These are phyloP conservation scores for Darevskia mixta DNA, from an alignment of 2,797 vertebrate genomes.

Conservation along the genomic window DNA sequence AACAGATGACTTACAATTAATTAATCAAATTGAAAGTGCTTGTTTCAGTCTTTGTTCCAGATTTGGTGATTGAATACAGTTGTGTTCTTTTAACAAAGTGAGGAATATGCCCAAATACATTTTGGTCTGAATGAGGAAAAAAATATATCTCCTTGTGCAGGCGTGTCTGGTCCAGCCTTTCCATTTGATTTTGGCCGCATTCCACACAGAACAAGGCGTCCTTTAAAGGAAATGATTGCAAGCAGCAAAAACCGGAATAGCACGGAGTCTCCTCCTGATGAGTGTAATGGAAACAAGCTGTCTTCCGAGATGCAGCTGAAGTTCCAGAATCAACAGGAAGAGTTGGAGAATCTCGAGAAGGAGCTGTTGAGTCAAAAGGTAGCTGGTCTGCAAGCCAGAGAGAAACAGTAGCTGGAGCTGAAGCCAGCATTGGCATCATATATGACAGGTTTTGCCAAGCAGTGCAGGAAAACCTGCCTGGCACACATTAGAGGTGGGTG, in stretches of 20 bases:
- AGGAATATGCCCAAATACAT: conserved; percentile 47
- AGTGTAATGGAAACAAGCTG: conserved; percentile 77
- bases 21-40: background rate
- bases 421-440: background rate
- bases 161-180: conserved; percentile 84
- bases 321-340: conserved; percentile 91
- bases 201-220: conserved; percentile 82
- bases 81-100: conserved; percentile 31
- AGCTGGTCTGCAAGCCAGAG: conserved; percentile 23
- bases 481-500: too few relatives aligned
- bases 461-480: background rate
- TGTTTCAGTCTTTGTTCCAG: background rate
- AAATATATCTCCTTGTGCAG: conserved; percentile 63
- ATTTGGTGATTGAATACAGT: conserved; percentile 29
- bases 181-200: conserved; percentile 89
- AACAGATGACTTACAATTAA: background rate
- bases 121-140: conserved; percentile 47
- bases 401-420: background rate
- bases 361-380: conserved; percentile 94
- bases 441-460: background rate
- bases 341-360: conserved; percentile 85
- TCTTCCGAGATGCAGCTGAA: conserved; percentile 83
- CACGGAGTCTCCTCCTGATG: conserved; percentile 74
- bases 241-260: conserved; percentile 76
- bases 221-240: conserved; percentile 84